phyloP scores from a whole-genome alignment of 2,797 vertebrate species.

The Clarias pachynema region DNA sequence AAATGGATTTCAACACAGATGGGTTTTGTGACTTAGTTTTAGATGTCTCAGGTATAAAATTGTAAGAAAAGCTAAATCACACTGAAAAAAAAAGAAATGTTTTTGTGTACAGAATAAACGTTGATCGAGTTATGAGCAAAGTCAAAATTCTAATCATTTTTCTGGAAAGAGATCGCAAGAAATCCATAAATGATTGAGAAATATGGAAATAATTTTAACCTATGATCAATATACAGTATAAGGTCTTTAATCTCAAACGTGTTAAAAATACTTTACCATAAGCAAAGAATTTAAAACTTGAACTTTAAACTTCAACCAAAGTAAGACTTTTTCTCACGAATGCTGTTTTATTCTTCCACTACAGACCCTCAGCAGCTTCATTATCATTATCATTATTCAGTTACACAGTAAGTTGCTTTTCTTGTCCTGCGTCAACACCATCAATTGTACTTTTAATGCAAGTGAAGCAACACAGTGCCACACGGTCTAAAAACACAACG shows the following conservation, averaged over 20 bases:
- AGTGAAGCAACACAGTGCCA: constrained; percentile 5
- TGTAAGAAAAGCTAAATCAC: not conserved
- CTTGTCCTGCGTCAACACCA: constrained; percentile 17
- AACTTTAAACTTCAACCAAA: not conserved
- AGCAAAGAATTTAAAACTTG: not conserved
- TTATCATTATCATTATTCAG: not conserved
- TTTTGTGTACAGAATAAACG: not conserved
- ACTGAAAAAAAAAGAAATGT: not conserved
- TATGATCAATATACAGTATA: not conserved
- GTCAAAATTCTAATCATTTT: not conserved
- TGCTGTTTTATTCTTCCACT: not conserved
- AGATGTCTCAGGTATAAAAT: not conserved
- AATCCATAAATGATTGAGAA: not conserved
- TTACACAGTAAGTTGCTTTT: constrained; percentile 15
- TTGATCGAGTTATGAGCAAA: not conserved
- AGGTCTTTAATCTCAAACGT: not conserved
- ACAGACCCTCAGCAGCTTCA: not conserved
- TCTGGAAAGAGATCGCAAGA: not conserved
- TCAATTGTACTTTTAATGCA: constrained; percentile 11
- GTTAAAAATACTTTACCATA: not conserved
- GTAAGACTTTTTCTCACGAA: not conserved
- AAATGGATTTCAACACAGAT: not conserved
- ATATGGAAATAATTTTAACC: not conserved
- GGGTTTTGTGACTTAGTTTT: not conserved
- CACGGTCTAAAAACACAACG: constrained; percentile 46